These are phyloP conservation scores for Eupithecia pulchellata DNA, from an alignment of 2,888 invertebrate genomes.

Conservation along the genomic window DNA sequence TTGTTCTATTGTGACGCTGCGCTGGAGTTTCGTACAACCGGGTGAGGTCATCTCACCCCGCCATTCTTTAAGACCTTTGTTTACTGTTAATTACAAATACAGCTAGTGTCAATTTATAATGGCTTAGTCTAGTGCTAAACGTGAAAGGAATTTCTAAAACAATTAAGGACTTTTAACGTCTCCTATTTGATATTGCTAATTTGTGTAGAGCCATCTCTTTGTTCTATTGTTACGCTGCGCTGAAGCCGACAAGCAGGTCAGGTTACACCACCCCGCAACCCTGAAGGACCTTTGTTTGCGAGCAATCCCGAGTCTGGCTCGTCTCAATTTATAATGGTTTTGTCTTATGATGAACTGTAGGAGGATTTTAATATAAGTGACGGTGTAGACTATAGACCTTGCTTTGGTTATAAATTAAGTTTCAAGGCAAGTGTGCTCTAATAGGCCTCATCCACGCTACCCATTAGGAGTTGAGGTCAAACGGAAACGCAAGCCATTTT, in stretches of 20 bases:
- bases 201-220: neutral
- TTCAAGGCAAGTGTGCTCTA: neutral
- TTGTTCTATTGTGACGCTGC: neutral
- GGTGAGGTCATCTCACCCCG: neutral
- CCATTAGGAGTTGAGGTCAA: neutral
- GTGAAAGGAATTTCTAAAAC: too few species aligned
- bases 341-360: neutral
- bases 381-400: neutral
- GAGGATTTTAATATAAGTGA: neutral
- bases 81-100: neutral
- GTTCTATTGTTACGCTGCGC: neutral
- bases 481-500: neutral
- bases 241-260: neutral
- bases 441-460: neutral
- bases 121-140: neutral
- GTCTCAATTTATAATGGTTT: neutral
- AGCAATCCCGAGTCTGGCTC: too few species aligned
- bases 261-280: neutral
- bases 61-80: neutral
- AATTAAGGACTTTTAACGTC: too few species aligned
- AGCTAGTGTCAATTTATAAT: neutral
- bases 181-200: too few species aligned
- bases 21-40: neutral
- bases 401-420: neutral
- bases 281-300: neutral